Base-by-base conservation (phyloP, 2,113 vertebrate species). In the Callopanchax toddi region DNA sequence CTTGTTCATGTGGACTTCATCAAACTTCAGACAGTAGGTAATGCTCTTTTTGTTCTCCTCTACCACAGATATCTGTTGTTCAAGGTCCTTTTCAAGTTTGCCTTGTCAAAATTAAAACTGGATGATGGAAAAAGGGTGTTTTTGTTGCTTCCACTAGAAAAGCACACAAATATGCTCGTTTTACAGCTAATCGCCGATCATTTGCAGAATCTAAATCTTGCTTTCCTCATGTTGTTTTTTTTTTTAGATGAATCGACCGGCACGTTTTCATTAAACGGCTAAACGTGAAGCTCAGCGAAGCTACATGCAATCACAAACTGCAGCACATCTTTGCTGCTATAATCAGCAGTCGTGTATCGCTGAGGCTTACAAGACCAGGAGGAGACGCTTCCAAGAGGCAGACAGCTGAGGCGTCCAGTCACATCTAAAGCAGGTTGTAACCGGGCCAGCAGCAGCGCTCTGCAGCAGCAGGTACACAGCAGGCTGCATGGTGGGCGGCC, bases 301-400 rank as follows among this genome's bases (percentile, higher is more conserved):
- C 29, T 10, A 21, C 49, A 25, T 17, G 37, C 39, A 60, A 32
- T 57, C 45, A 40, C 49, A 67, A 60, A 63, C 57, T 18, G 18
- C 60, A 54, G 34, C 36, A 50, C 55, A 76, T 76, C 53, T 73
- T 64, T 43, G 42, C 64, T 20, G 56, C 67, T 68, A 20, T 48
- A 68, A 82, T 84, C 76, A 80, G 59, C 71, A 4, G 62, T 65
- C 67, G 46, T 79, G 68, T 80, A 59, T 36, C 53, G 78, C 71
- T 67, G 76, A 79, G 76, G 60, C 75, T 81, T 84, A 87, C 77
- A 81, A 67, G 62, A 51, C 40, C 60, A 50, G 71, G 61, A 55
- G 49, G 43, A 62, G 73, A 73, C 18, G 57, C 70, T 74, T 75
- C 69, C 75, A 67, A 40, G 36, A 37, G 72, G 21, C 58, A 44